Evolutionary conservation across 2,888 invertebrate genomes (phyloP), one percentile per base, ranked within the genome.

Genomic region (Nomada ferruginata): DNA sequence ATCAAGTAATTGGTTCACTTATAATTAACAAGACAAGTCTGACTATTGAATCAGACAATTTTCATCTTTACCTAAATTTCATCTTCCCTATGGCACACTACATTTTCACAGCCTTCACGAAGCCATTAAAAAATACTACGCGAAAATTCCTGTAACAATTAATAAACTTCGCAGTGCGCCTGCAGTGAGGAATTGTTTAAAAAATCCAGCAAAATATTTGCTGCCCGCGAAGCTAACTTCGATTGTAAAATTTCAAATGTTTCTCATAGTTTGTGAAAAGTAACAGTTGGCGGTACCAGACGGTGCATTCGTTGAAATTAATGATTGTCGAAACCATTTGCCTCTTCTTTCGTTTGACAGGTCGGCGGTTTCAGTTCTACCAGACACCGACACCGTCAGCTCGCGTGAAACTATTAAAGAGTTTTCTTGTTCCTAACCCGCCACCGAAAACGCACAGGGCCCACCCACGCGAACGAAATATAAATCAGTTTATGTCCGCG

Each of bases 401-500:
- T 80, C 83, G 85, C 76, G 85, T 85, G 69, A 84, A 87, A 85
- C 84, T 86, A 89, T 85, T 82, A 87, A 87, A 86, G 84, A 82
- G 82, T 82, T 87, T 85, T 70, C 60, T 79, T 78, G 81, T 63
- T 63, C 77, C 36, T 36, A 36, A 36, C 36, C 60, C 60, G 84
- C 86, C 72, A 86, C 87, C 78, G 87, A 87, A 85, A 79, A 78
- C 79, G 71, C 70, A 23, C 57, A 44, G 20, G 63, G 89, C 84
- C 90, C 90, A 90, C 90, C 90, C 90, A 88, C 84, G 79, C 79
- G 70, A 64, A 61, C 60, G 84, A 79, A 78, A 63, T 86, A 87
- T 85, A 86, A 86, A 85, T 86, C 89, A 87, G 76, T 74, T 47
- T 42, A 81, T 68, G 52, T 82, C 80, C 84, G 80, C 72, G 81